A percentile compares a stretch with the other conserved stretches of the same genome.
phyloP scores from a whole-genome alignment of 2,113 vertebrate species.

The Cyrtonyx montezumae region DNA sequence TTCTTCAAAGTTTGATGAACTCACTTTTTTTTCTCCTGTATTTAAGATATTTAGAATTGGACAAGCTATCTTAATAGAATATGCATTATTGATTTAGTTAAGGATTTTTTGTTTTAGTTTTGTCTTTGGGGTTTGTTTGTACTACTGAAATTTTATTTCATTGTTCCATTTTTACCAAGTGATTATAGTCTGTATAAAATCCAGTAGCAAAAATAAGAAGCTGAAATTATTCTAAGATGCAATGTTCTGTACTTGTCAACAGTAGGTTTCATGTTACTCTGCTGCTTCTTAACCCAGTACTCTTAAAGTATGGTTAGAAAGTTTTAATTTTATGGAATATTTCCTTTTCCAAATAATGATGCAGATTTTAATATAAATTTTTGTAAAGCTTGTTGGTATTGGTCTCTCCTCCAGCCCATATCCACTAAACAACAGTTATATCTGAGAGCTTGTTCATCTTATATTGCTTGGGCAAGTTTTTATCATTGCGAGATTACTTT shows the following conservation, averaged over 20 bases:
- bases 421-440: not conserved
- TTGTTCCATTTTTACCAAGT: not conserved
- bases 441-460: not conserved
- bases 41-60: not conserved
- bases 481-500: not conserved
- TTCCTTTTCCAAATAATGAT: not conserved
- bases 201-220: not conserved
- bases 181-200: slow-evolving; percentile 9
- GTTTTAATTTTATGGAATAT: not conserved
- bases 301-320: not conserved
- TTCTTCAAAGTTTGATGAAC: not conserved
- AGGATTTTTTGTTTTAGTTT: not conserved
- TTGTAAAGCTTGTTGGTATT: not conserved
- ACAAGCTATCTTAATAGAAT: not conserved
- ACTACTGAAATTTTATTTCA: not conserved
- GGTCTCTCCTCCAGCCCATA: not conserved
- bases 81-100: not conserved
- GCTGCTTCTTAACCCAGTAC: not conserved
- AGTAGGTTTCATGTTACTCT: not conserved
- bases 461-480: not conserved
- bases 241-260: not conserved
- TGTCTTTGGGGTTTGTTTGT: not conserved
- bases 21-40: not conserved
- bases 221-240: not conserved
- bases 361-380: not conserved